These are phyloP conservation scores for Leucania comma DNA, from an alignment of 2,888 invertebrate genomes.

Conservation along the genomic window DNA sequence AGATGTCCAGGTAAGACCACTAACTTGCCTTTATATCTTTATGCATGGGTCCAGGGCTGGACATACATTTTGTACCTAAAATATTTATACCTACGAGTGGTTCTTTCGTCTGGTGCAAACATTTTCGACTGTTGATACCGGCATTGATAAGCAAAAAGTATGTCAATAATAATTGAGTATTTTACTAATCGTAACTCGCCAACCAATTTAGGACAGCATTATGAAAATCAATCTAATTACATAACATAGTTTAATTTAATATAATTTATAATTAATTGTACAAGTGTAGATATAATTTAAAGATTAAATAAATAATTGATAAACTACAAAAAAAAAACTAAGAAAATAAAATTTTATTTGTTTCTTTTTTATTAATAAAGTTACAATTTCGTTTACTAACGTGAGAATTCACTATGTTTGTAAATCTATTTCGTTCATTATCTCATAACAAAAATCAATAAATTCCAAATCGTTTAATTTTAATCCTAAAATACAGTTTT, in stretches of 20 bases:
- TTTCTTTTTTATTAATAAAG: no score
- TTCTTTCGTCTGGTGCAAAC: background rate
- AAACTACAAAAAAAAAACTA: no score
- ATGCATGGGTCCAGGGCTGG: background rate
- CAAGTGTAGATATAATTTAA: no score
- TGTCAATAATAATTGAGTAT: conserved; percentile 28
- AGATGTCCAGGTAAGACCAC: conserved; percentile 82
- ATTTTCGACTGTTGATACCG: conserved; percentile 15
- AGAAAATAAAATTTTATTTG: no score
- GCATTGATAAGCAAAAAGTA: conserved; percentile 28
- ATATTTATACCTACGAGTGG: background rate
- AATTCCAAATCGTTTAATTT: no score
- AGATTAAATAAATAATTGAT: no score
- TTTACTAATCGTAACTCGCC: conserved; percentile 20
- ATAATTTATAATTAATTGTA: no score
- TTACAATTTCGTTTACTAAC: no score
- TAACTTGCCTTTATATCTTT: background rate
- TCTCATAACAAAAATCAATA: no score
- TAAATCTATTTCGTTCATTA: no score
- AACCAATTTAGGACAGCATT: conserved; percentile 23
- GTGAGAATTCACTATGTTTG: no score
- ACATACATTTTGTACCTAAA: background rate
- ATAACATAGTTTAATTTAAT: conserved; percentile 8
- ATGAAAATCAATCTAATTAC: conserved; percentile 14
- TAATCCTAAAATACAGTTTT: conserved; percentile 5